Evolutionary conservation across 1,140 invertebrate genomes (phyloP).

Genomic region (Lucilia sericata): DNA sequence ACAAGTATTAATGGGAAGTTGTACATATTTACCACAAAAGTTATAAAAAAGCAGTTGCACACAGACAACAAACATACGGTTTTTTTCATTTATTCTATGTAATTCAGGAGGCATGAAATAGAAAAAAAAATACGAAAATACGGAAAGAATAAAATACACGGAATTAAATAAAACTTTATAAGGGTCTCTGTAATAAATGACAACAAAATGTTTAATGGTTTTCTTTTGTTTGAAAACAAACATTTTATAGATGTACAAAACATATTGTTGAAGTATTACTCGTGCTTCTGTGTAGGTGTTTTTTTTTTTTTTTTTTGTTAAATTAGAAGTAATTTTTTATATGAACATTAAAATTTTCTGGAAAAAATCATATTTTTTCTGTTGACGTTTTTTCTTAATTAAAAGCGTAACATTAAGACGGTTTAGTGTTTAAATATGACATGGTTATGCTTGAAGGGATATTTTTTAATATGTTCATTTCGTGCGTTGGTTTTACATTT

Average conservation of each 20-base stretch:
- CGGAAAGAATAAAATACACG: neutral
- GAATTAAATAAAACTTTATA: neutral
- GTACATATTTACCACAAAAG: neutral
- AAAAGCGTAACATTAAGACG: too few relatives aligned
- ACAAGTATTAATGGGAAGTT: neutral
- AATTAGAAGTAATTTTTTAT: slow-evolving; percentile 12
- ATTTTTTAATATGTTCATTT: neutral
- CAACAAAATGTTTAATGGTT: slow-evolving; percentile 10
- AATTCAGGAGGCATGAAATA: neutral
- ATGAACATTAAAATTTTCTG: neutral
- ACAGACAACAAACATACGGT: neutral
- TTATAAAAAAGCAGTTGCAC: neutral
- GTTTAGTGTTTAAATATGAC: neutral
- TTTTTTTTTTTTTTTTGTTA: neutral
- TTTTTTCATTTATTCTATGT: neutral
- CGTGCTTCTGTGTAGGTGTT: neutral
- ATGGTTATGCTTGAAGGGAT: neutral
- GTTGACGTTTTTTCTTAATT: neutral
- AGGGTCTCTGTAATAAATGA: slow-evolving; percentile 10
- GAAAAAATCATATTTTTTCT: neutral
- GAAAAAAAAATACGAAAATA: neutral
- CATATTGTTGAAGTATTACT: neutral
- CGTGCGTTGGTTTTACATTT: neutral
- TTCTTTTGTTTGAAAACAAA: neutral
- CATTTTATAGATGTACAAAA: neutral